phyloP scores from a whole-genome alignment of 2,888 invertebrate genomes.

The Aphelenchoides bicaudatus region DNA sequence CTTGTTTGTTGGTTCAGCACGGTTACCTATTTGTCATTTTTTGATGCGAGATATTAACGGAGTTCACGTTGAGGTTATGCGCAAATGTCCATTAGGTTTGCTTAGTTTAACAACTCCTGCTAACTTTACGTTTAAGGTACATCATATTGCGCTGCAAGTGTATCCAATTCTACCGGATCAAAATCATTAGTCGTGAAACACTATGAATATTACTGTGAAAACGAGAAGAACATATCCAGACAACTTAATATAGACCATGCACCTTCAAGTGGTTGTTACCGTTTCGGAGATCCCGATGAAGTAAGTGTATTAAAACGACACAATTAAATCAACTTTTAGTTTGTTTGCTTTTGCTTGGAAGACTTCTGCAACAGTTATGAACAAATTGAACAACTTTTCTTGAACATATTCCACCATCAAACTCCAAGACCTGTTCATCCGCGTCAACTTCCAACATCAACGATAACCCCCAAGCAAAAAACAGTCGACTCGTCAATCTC shows the following conservation, averaged over 20 bases:
- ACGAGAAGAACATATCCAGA: slow-evolving; percentile 21
- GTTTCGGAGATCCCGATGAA: slow-evolving; percentile 6
- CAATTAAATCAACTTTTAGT: too few species aligned
- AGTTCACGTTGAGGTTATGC: slow-evolving; percentile 23
- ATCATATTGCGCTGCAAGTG: slow-evolving; percentile 23
- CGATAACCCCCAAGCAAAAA: too few species aligned
- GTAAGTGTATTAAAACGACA: too few species aligned
- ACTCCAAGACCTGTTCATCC: too few species aligned
- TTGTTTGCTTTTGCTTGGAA: slow-evolving; percentile 22
- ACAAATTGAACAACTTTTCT: slow-evolving; percentile 13
- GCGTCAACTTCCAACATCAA: too few species aligned
- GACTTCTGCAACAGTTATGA: slow-evolving; percentile 23
- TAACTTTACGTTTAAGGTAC: slow-evolving; percentile 18
- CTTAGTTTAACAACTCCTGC: background rate
- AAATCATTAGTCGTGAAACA: slow-evolving; percentile 23
- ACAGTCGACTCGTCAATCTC: background rate
- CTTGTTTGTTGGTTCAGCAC: background rate
- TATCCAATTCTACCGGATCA: slow-evolving; percentile 20
- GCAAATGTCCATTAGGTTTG: slow-evolving; percentile 24
- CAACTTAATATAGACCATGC: slow-evolving; percentile 5
- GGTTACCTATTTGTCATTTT: slow-evolving; percentile 21
- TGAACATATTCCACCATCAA: too few species aligned
- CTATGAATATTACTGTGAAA: slow-evolving; percentile 26
- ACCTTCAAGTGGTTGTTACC: slow-evolving; percentile 23
- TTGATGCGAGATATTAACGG: slow-evolving; percentile 21